Evolutionary conservation across 2,113 vertebrate genomes (phyloP).

Genomic region (Microcebus tavaratra): DNA sequence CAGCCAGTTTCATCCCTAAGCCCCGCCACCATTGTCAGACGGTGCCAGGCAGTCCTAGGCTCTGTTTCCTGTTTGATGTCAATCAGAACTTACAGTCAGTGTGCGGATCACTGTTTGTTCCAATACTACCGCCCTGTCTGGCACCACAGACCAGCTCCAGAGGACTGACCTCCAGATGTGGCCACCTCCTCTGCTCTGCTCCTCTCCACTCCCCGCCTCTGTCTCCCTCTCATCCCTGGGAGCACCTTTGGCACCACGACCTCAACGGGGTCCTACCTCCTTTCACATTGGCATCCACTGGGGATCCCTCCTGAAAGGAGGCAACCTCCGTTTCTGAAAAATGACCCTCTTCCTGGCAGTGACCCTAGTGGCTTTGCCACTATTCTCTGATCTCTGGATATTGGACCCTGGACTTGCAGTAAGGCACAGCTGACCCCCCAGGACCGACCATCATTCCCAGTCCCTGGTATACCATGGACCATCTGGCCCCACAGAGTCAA

Average conservation of each 20-base stretch:
- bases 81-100: not conserved
- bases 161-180: not conserved
- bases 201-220: not conserved
- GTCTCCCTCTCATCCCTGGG: not conserved
- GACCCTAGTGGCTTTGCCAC: not conserved
- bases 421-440: not conserved
- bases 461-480: not conserved
- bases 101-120: not conserved
- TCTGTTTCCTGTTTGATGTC: constrained; percentile 45
- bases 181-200: not conserved
- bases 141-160: not conserved
- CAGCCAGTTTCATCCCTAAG: constrained; percentile 40
- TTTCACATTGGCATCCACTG: not conserved
- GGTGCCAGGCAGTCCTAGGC: constrained; percentile 54
- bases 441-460: not conserved
- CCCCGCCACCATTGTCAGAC: constrained; percentile 31
- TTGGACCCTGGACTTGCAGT: not conserved
- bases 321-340: not conserved
- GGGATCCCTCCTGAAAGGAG: not conserved
- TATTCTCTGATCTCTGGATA: not conserved
- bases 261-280: not conserved
- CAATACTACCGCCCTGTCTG: not conserved
- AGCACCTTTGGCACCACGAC: not conserved
- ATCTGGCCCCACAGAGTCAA: not conserved
- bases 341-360: not conserved